Conservation (phyloP, 2,797 vertebrate genomes). For the Merluccius polli region DNA sequence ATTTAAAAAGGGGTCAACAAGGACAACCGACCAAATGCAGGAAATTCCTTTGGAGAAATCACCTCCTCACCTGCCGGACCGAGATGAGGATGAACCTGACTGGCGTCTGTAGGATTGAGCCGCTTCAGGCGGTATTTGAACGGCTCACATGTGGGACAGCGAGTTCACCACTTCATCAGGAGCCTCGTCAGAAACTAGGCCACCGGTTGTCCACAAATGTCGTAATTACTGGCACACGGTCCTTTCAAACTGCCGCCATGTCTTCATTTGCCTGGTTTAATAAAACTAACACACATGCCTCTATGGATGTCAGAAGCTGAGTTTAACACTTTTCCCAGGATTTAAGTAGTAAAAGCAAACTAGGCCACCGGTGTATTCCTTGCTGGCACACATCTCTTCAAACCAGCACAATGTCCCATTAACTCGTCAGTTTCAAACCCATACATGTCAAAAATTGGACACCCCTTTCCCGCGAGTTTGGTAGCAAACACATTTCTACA, state of each 20-base stretch:
- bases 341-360: background rate
- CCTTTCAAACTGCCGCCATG: background rate
- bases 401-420: too few species aligned
- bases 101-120: background rate
- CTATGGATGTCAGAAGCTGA: background rate
- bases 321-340: background rate
- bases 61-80: background rate
- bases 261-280: background rate
- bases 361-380: background rate
- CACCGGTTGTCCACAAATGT: background rate
- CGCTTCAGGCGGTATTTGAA: background rate
- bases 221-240: background rate
- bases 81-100: background rate
- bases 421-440: too few species aligned
- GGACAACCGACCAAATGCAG: background rate
- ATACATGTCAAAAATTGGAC: too few species aligned
- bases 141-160: background rate
- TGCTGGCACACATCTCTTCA: too few species aligned
- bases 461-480: too few species aligned
- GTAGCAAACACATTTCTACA: too few species aligned
- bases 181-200: background rate
- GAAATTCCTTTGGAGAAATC: background rate
- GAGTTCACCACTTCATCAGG: background rate
- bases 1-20: background rate
- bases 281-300: background rate